Evolutionary conservation across 2,888 invertebrate species (phyloP).

Genomic region (Cryptocephalus moraei): DNA sequence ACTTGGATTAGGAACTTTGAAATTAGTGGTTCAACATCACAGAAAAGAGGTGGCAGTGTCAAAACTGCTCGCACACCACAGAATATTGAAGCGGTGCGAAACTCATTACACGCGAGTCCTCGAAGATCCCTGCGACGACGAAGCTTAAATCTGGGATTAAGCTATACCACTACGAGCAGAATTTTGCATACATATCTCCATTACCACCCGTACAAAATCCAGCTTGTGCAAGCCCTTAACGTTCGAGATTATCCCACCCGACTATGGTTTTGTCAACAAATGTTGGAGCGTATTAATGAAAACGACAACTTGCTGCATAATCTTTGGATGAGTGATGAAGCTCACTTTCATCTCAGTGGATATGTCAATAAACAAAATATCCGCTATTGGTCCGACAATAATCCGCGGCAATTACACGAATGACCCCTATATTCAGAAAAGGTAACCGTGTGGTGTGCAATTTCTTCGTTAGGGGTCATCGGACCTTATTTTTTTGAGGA

Average conservation of each 20-base stretch:
- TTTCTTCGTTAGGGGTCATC: not conserved
- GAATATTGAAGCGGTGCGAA: not conserved
- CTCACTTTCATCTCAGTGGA: not conserved
- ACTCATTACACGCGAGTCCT: not conserved
- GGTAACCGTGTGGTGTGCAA: not conserved
- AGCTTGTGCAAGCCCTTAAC: not conserved
- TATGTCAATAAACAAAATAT: not conserved
- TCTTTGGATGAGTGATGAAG: not conserved
- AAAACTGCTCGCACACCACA: slow-evolving; percentile 1
- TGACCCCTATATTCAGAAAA: not conserved
- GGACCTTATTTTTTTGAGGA: not conserved
- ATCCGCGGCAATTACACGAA: not conserved
- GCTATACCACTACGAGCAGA: not conserved
- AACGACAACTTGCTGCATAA: not conserved
- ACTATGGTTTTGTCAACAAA: not conserved
- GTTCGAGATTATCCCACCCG: not conserved
- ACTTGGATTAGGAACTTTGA: not conserved
- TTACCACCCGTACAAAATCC: not conserved
- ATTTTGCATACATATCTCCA: not conserved
- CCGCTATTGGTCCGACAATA: not conserved
- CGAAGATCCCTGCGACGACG: not conserved
- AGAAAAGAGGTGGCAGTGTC: not conserved
- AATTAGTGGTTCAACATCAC: not conserved
- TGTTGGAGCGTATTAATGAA: not conserved
- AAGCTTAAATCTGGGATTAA: not conserved